Percentiles rank a stretch among this genome's conserved stretches.
Evolutionary conservation across 2,888 invertebrate genomes (phyloP).

Genomic region (Cryptocephalus primarius): DNA sequence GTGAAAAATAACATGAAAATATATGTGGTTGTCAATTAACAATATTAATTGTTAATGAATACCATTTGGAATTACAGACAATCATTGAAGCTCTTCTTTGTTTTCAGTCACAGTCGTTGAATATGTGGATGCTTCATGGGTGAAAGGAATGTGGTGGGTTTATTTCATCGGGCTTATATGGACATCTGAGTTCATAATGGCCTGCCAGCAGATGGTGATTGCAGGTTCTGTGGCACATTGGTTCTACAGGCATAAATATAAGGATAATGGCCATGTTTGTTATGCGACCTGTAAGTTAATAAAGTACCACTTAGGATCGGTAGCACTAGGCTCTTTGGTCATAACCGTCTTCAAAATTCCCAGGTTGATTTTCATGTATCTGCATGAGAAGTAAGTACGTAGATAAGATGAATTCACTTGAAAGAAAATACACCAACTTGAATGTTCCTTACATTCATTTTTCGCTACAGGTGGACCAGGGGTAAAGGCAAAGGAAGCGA

Average conservation of each 20-base stretch:
- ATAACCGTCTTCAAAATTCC: constrained; percentile 91
- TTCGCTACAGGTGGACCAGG: constrained; percentile 46
- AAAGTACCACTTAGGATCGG: constrained; percentile 87
- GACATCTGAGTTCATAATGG: constrained; percentile 89
- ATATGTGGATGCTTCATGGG: constrained; percentile 66
- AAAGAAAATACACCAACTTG: too few relatives aligned
- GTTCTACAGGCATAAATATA: constrained; percentile 77
- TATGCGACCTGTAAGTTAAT: constrained; percentile 64
- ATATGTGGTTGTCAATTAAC: too few relatives aligned
- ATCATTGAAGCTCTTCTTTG: constrained; percentile 2
- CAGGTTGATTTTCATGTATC: constrained; percentile 73
- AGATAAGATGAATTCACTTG: too few relatives aligned
- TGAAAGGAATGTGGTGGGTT: constrained; percentile 91
- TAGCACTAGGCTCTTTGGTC: constrained; percentile 88
- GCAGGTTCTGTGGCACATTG: constrained; percentile 88
- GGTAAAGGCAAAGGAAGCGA: constrained; percentile 62
- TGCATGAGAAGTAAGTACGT: constrained; percentile 59
- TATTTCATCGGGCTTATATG: constrained; percentile 83
- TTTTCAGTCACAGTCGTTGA: constrained; percentile 54
- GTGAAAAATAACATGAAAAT: too few relatives aligned
- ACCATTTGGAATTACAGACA: too few relatives aligned
- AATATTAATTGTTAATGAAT: too few relatives aligned
- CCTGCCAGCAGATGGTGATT: constrained; percentile 89
- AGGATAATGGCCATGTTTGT: constrained; percentile 53
- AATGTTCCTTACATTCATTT: too few relatives aligned